These are phyloP conservation scores for Limanda limanda DNA, from an alignment of 2,113 vertebrate genomes.

Conservation along the genomic window DNA sequence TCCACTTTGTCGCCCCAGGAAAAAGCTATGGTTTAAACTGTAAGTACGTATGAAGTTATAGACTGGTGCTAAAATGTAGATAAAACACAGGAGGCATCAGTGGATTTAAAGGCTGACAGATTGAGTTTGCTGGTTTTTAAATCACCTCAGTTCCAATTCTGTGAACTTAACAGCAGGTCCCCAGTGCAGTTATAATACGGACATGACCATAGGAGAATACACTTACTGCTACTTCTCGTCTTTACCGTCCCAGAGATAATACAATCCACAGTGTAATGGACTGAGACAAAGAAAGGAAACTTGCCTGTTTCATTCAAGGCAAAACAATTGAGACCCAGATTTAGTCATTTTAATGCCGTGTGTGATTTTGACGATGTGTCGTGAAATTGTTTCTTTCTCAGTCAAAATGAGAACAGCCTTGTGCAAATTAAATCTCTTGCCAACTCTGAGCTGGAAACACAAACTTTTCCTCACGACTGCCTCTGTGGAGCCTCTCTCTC, in stretches of 20 bases:
- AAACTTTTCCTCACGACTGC: not conserved
- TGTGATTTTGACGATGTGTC: not conserved
- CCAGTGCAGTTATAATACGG: too few species aligned
- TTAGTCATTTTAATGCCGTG: too few species aligned
- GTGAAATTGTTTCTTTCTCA: not conserved
- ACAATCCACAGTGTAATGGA: too few species aligned
- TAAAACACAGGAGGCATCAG: constrained; percentile 13
- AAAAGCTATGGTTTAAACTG: too few species aligned
- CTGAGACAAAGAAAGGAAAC: not conserved
- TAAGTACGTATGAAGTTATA: too few species aligned
- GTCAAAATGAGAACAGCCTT: not conserved
- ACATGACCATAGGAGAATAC: too few species aligned
- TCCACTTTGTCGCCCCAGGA: not conserved
- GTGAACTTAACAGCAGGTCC: too few species aligned
- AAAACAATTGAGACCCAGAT: not conserved
- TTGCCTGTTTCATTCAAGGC: not conserved
- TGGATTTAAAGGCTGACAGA: too few species aligned
- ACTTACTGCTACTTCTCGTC: too few species aligned
- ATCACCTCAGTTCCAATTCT: not conserved
- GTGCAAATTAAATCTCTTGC: not conserved
- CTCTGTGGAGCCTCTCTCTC: constrained; percentile 19
- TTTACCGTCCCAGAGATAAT: too few species aligned
- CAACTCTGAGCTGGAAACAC: constrained; percentile 5
- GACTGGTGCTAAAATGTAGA: constrained; percentile 20
- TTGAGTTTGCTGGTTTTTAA: not conserved